Evolutionary conservation across 1,140 invertebrate species (phyloP).

Genomic region (Achatina immaculata): DNA sequence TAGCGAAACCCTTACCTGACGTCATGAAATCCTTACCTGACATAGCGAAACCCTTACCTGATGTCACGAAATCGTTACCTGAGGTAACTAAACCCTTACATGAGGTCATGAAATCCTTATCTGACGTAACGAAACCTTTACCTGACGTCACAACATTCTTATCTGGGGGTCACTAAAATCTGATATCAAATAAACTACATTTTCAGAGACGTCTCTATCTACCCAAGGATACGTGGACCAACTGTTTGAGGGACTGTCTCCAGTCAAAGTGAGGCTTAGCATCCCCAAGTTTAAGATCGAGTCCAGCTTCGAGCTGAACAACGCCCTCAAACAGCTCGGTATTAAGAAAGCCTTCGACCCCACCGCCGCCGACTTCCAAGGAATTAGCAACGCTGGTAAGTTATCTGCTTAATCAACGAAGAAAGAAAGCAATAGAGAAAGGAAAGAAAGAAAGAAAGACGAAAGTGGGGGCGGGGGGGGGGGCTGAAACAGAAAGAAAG

Average conservation of each 20-base stretch:
- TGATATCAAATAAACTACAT: no score
- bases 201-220: neutral
- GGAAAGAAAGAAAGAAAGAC: neutral
- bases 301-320: conserved; percentile 47
- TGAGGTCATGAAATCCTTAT: no score
- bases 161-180: no score
- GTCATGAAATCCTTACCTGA: no score
- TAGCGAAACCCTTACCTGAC: no score
- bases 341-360: conserved; percentile 47
- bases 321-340: conserved; percentile 67
- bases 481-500: neutral
- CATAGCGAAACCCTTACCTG: no score
- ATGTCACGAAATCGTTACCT: no score
- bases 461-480: neutral
- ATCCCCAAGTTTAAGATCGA: conserved; percentile 67
- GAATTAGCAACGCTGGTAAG: conserved; percentile 43
- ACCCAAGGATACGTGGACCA: neutral
- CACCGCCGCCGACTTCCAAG: conserved; percentile 51
- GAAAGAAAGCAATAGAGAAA: conserved; percentile 7
- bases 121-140: no score
- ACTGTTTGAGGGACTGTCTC: conserved; percentile 3
- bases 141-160: no score
- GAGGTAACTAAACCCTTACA: no score
- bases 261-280: neutral
- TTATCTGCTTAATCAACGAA: neutral